Conservation (phyloP, 2,113 vertebrate genomes). For the Ranitomeya variabilis region DNA sequence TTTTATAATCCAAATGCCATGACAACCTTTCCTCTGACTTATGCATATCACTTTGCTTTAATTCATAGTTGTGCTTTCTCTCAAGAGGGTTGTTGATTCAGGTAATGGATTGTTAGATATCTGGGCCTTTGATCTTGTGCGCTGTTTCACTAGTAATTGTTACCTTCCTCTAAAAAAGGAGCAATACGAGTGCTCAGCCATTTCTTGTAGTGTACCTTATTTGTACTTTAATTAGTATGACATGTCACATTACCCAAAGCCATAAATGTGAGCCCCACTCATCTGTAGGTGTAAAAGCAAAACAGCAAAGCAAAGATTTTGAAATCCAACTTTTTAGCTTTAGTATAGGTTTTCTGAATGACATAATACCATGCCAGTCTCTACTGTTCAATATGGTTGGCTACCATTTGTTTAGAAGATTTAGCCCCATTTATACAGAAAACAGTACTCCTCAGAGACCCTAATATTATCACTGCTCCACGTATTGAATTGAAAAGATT, state of each 20-base stretch:
- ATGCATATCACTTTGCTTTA: conserved; percentile 1
- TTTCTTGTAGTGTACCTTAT: background rate
- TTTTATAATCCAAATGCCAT: conserved; percentile 26
- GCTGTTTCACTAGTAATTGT: conserved; percentile 29
- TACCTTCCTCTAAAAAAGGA: background rate
- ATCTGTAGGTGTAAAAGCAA: background rate
- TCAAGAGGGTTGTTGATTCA: conserved; percentile 51
- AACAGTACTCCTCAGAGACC: too few relatives aligned
- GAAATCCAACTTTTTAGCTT: background rate
- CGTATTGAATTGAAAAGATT: too few relatives aligned
- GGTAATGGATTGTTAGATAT: conserved; percentile 49
- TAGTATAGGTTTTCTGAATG: background rate
- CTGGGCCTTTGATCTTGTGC: conserved; percentile 38
- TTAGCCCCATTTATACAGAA: too few relatives aligned
- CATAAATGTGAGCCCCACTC: background rate
- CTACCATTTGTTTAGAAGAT: too few relatives aligned
- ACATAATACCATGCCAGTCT: too few relatives aligned
- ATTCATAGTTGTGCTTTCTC: conserved; percentile 25
- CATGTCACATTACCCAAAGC: background rate
- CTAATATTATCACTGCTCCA: too few relatives aligned
- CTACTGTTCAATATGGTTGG: too few relatives aligned
- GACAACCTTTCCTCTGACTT: conserved; percentile 33
- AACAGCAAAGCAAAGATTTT: background rate
- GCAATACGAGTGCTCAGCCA: background rate
- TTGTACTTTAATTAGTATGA: background rate